Conservation (phyloP, 2,797 vertebrate species). For the Lacerta viridis region DNA sequence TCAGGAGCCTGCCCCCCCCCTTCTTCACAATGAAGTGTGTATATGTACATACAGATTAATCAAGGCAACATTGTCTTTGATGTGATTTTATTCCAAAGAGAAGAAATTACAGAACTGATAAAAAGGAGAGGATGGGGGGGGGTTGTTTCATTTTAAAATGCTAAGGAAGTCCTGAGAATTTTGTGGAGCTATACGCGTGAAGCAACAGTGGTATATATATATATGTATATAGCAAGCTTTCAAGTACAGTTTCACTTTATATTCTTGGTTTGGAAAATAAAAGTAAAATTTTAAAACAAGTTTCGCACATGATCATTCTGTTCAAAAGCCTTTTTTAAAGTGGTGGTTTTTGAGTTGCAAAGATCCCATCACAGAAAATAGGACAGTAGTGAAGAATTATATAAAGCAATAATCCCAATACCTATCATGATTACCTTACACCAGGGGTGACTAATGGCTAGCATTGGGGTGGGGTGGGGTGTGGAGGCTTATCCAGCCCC, state of each 20-base stretch:
- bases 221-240: neutral
- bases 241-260: conserved; percentile 39
- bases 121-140: conserved; percentile 32
- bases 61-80: conserved; percentile 30
- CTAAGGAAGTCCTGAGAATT: conserved; percentile 70
- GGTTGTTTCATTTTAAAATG: neutral
- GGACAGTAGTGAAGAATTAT: neutral
- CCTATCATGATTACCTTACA: conserved; percentile 12
- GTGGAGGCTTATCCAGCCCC: too few species aligned
- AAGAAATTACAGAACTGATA: conserved; percentile 66
- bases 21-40: neutral
- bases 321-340: neutral
- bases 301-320: conserved; percentile 19
- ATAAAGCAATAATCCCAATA: conserved; percentile 10
- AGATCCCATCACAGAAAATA: conserved; percentile 30
- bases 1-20: neutral
- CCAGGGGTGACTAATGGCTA: too few species aligned
- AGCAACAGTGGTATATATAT: conserved; percentile 43
- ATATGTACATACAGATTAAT: conserved; percentile 11
- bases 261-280: conserved; percentile 26
- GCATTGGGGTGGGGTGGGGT: too few species aligned
- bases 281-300: conserved; percentile 16
- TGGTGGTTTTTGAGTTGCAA: conserved; percentile 44
- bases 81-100: conserved; percentile 74
- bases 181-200: conserved; percentile 43